Conservation (phyloP, 2,113 vertebrate genomes). For the Bufo bufo region DNA sequence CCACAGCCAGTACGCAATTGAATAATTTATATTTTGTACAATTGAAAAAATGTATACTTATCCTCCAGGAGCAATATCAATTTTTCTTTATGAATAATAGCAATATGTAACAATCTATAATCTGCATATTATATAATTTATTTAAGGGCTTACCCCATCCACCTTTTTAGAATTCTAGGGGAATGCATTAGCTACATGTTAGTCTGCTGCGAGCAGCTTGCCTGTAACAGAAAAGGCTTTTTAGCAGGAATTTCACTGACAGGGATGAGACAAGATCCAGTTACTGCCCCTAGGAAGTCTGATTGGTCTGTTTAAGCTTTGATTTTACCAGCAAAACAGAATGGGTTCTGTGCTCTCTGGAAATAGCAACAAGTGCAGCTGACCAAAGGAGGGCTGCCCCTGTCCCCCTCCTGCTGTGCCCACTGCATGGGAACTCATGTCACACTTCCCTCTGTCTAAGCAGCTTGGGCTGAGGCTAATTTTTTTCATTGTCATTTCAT, state of each 20-base stretch:
- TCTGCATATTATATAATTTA: neutral
- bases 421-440: neutral
- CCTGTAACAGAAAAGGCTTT: constrained; percentile 40
- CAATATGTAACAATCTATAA: neutral
- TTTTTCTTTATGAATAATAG: neutral
- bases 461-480: neutral
- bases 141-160: neutral
- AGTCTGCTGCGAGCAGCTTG: neutral
- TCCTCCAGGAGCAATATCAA: neutral
- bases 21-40: neutral
- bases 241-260: constrained; percentile 46
- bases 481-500: neutral
- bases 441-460: neutral
- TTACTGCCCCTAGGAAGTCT: constrained; percentile 52
- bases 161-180: neutral
- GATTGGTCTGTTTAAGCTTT: constrained; percentile 49
- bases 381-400: constrained; percentile 42
- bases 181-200: constrained; percentile 7
- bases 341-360: neutral
- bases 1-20: no score
- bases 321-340: rapidly evolving
- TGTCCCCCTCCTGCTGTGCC: neutral
- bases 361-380: constrained; percentile 61
- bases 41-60: neutral
- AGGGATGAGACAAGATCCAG: constrained; percentile 54